Percentiles rank a stretch among this genome's conserved stretches.
Evolutionary conservation across 1,140 invertebrate genomes (phyloP).

Genomic region (Dryas iulia): DNA sequence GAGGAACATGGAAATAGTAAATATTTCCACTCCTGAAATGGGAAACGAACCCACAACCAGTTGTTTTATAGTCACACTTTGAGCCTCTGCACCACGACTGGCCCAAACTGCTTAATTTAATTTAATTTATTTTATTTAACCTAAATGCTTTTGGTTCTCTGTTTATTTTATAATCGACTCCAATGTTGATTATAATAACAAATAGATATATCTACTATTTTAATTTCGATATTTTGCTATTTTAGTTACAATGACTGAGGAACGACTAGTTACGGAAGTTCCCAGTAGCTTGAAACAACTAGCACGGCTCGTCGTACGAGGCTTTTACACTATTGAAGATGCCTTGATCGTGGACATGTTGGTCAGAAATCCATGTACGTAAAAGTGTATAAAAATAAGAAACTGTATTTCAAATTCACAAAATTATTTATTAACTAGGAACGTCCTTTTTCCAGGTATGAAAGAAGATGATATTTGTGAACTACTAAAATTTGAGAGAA

Average conservation of each 20-base stretch:
- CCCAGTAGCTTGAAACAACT: slow-evolving; percentile 95
- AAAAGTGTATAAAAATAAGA: neutral
- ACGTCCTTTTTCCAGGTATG: slow-evolving; percentile 89
- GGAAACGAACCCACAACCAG: no score
- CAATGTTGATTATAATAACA: neutral
- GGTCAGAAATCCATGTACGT: slow-evolving; percentile 94
- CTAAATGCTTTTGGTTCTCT: no score
- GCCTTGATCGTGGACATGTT: slow-evolving; percentile 96
- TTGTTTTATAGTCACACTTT: no score
- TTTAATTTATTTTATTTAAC: no score
- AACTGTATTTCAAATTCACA: neutral
- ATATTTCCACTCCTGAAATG: no score
- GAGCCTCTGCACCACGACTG: no score
- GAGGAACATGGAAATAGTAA: no score
- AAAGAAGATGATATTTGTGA: slow-evolving; percentile 98
- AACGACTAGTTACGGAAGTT: slow-evolving; percentile 88
- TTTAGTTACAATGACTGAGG: slow-evolving; percentile 64
- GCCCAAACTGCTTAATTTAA: no score
- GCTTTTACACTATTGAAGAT: slow-evolving; percentile 97
- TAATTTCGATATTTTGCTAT: no score
- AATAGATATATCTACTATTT: no score
- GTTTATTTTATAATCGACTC: no score
- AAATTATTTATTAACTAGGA: slow-evolving; percentile 23
- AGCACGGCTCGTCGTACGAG: slow-evolving; percentile 92
- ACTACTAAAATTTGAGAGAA: slow-evolving; percentile 95